phyloP scores from a whole-genome alignment of 2,113 vertebrate species.

The Colaptes auratus region DNA sequence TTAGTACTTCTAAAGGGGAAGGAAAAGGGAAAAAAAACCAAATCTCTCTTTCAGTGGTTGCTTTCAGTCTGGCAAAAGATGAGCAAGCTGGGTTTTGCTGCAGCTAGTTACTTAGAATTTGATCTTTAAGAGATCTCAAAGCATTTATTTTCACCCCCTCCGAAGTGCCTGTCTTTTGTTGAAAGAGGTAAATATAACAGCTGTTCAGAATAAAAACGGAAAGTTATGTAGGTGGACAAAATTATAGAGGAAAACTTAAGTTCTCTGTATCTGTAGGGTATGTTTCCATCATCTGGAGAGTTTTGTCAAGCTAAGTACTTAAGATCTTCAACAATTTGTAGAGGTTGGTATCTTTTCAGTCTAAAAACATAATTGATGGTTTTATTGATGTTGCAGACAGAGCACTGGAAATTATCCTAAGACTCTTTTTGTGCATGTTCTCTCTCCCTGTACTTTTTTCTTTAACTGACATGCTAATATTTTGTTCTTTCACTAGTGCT shows the following conservation, averaged over 20 bases:
- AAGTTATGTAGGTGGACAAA: background rate
- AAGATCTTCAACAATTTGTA: background rate
- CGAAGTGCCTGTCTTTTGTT: background rate
- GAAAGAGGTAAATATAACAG: background rate
- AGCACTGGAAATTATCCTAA: background rate
- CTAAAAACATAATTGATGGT: background rate
- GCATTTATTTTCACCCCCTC: background rate
- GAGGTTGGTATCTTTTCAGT: background rate
- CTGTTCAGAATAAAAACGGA: background rate
- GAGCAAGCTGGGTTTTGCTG: conserved; percentile 4
- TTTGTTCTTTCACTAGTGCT: background rate
- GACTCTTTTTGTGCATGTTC: background rate
- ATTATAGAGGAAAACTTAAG: background rate
- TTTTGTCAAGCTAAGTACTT: background rate
- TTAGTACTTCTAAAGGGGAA: conserved; percentile 47
- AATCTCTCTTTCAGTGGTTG: background rate
- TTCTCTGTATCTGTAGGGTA: background rate
- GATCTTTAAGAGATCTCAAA: background rate
- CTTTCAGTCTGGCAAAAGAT: background rate
- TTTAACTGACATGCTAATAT: background rate
- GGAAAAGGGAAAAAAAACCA: background rate
- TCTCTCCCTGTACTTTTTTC: background rate
- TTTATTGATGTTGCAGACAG: background rate
- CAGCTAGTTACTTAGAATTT: conserved; percentile 10
- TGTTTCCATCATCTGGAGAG: background rate